A percentile compares a stretch with the other conserved stretches of the same genome.
These are phyloP conservation scores for Adoxophyes honmai DNA, from an alignment of 1,140 invertebrate species.

Conservation along the genomic window DNA sequence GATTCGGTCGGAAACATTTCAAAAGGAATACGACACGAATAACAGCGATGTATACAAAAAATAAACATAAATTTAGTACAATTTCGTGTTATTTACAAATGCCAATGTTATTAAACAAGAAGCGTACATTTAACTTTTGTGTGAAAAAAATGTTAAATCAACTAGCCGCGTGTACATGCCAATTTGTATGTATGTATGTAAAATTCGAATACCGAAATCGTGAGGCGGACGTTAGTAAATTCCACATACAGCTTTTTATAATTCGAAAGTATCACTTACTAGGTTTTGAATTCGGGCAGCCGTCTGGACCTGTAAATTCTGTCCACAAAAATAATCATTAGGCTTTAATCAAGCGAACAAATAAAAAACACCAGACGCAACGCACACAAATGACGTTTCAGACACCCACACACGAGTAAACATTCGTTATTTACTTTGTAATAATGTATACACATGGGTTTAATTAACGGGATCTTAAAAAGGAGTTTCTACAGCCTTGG, in stretches of 20 bases:
- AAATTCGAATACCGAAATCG: not conserved
- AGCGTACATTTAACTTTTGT: not conserved
- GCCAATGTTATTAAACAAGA: conserved; percentile 4
- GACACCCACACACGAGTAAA: too few species aligned
- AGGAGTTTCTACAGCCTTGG: too few species aligned
- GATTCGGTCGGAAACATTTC: too few species aligned
- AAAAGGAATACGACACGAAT: too few species aligned
- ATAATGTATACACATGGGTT: too few species aligned
- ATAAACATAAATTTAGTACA: not conserved
- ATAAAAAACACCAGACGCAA: too few species aligned
- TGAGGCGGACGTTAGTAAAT: not conserved
- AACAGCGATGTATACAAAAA: too few species aligned
- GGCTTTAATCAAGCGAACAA: not conserved
- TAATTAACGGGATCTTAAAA: too few species aligned
- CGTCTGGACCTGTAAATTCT: conserved; percentile 1
- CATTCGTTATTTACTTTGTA: too few species aligned
- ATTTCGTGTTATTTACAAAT: conserved; percentile 12
- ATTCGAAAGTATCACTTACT: conserved; percentile 1
- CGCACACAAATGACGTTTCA: too few species aligned
- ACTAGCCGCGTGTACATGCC: not conserved
- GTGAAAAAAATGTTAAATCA: not conserved
- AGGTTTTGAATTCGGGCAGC: conserved; percentile 10
- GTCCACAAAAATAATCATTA: conserved; percentile 13
- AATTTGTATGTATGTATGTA: too few species aligned
- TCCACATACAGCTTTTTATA: conserved; percentile 3